Evolutionary conservation across 2,888 invertebrate species (phyloP), one percentile per base, ranked within the genome.

Genomic region (Drosophila imparisetae): DNA sequence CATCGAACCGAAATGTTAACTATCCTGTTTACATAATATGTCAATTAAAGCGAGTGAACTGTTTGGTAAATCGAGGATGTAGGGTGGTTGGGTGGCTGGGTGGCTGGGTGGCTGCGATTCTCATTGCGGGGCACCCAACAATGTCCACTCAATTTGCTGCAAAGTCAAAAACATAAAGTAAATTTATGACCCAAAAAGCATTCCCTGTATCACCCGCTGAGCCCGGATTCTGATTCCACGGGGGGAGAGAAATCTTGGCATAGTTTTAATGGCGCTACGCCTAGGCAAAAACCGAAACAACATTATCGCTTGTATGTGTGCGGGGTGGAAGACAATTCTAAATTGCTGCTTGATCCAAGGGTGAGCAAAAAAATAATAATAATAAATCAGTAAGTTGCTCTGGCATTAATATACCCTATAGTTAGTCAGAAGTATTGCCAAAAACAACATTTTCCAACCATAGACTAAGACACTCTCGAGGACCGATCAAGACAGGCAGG

Each of bases 11-110:
- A 68, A 84, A 86, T 86, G 91, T 88, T 86, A 90, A 90, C 84
- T 81, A 84, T 90, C 78, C 76, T 88, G 89, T 89, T 89, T 89
- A 89, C 89, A 89, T 89, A 90, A 90, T 84, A 90, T 90, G 89
- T 89, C 91, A 89, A 89, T 89, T 89, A 89, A 82, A 71, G 64
- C 61, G 57, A 79, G 57, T 68, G 75, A 54, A 58, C 30, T 55
- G 52, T 36, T 49, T 55, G 38, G 32, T 36, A 50, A 42, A 69
- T 34, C 50, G 30, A 40, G 49, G 27, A 58, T 45, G 58, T 18
- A 5, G 58, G 13, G 6, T n/a, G 30, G 32, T 15, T 8, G 30
- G 21, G 34, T 21, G 27, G 34, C 1, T 21, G 58, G 11, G 4
- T 21, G 27, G 34, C 1, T 21, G 24, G 7, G 6, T 30, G 38